Evolutionary conservation across 2,797 vertebrate species (phyloP).

Genomic region (Ctenopoma multispine): DNA sequence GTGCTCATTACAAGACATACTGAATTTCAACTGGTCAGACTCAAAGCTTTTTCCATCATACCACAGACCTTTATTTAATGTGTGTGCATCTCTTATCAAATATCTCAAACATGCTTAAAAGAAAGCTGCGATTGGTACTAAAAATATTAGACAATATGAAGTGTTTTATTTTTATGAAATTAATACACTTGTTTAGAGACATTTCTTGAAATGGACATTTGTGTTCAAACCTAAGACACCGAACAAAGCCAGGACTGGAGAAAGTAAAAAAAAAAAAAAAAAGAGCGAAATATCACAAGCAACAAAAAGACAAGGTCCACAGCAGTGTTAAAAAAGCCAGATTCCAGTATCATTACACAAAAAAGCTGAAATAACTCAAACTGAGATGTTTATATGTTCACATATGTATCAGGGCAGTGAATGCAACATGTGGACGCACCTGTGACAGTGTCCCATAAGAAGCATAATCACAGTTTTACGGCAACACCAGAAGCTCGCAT

Average conservation of each 20-base stretch:
- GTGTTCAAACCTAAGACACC: slow-evolving; percentile 16
- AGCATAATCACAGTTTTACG: slow-evolving; percentile 60
- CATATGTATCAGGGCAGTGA: slow-evolving; percentile 54
- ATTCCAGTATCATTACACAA: slow-evolving; percentile 25
- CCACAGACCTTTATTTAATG: no score
- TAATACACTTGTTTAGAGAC: slow-evolving; percentile 46
- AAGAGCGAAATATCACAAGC: slow-evolving; percentile 24
- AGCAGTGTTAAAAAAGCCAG: slow-evolving; percentile 31
- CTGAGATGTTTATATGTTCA: slow-evolving; percentile 46
- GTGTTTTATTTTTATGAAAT: slow-evolving; percentile 67
- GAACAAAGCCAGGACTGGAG: slow-evolving; percentile 18
- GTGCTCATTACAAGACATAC: no score
- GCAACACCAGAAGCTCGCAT: slow-evolving; percentile 27
- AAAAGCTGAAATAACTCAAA: slow-evolving; percentile 36
- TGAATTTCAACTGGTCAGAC: no score
- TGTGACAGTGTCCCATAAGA: slow-evolving; percentile 17
- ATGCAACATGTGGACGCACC: slow-evolving; percentile 29
- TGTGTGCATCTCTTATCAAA: no score
- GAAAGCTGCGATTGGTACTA: no score
- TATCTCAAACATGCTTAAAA: no score
- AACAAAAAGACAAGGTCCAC: slow-evolving; percentile 34
- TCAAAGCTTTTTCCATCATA: no score
- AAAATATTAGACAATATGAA: no score
- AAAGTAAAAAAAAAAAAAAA: slow-evolving; percentile 21
- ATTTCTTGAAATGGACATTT: slow-evolving; percentile 31